Conservation (phyloP, 2,113 vertebrate genomes). For the Orycteropus afer region DNA sequence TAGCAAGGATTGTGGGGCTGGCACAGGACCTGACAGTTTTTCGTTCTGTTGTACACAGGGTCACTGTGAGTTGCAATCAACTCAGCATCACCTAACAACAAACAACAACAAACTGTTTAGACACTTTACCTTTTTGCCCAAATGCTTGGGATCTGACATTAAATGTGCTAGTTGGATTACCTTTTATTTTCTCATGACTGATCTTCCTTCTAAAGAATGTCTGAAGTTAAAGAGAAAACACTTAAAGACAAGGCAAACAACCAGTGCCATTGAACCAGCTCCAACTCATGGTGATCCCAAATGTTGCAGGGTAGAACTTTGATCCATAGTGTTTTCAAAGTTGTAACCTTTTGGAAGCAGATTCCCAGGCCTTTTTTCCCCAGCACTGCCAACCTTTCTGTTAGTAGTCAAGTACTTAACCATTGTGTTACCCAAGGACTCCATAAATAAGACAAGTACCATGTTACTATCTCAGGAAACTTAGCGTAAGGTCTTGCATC, state of each 20-base stretch:
- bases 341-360: neutral
- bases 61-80: no score
- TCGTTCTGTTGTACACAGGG: no score
- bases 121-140: neutral
- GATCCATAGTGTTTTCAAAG: neutral
- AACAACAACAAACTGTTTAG: no score
- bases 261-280: neutral
- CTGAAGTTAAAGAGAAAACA: neutral
- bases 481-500: neutral
- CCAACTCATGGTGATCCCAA: neutral
- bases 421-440: neutral
- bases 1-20: no score
- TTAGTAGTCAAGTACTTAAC: neutral
- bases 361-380: neutral
- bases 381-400: neutral
- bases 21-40: no score
- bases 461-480: constrained; percentile 41
- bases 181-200: constrained; percentile 9
- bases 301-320: neutral
- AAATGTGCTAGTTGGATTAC: neutral
- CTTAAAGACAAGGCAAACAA: neutral
- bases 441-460: constrained; percentile 17
- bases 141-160: neutral
- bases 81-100: no score
- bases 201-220: constrained; percentile 26